A percentile compares a stretch with the other conserved stretches of the same genome.
Conservation (phyloP, 2,888 invertebrate genomes). For the Diplolepis rosae region DNA sequence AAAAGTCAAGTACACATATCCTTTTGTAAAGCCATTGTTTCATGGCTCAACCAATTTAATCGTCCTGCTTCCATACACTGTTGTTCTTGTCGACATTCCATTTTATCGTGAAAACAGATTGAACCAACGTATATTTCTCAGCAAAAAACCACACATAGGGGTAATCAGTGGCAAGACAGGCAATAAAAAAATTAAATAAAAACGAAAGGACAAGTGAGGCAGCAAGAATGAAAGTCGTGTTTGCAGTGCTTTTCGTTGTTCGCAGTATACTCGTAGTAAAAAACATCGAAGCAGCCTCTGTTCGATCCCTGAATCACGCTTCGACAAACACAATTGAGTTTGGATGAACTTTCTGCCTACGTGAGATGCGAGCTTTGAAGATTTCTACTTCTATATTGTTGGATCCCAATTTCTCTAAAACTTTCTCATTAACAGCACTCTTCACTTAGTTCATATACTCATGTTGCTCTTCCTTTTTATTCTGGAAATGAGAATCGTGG, state of each 20-base stretch:
- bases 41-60: neutral
- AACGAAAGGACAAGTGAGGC: neutral
- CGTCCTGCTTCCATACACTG: neutral
- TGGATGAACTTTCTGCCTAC: neutral
- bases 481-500: neutral
- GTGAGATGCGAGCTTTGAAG: neutral
- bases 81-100: neutral
- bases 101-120: neutral
- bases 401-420: neutral
- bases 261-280: neutral
- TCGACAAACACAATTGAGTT: neutral
- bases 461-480: neutral
- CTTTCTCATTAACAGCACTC: neutral
- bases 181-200: neutral
- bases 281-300: neutral
- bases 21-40: neutral
- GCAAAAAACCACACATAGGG: neutral
- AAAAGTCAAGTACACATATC: neutral
- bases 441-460: neutral
- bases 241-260: constrained; percentile 35
- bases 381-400: neutral
- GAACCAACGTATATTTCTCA: neutral
- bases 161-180: neutral
- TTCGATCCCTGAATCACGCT: neutral
- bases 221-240: constrained; percentile 44